phyloP scores from a whole-genome alignment of 2,888 invertebrate species.

The Drosophila prostipennis region DNA sequence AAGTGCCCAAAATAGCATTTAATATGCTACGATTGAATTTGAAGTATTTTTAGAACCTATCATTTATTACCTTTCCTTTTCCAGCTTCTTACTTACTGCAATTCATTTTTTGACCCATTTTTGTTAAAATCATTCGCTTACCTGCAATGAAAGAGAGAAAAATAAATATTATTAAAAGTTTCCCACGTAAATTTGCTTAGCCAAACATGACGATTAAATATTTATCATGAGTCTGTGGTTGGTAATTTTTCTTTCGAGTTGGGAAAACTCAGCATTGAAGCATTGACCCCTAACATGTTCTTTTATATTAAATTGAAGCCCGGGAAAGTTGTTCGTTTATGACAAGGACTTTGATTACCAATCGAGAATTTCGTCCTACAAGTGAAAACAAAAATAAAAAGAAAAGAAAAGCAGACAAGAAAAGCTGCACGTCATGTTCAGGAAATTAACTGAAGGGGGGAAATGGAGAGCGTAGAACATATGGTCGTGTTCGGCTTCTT shows the following conservation, averaged over 20 bases:
- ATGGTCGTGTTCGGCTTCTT: slow-evolving; percentile 45
- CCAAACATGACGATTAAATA: slow-evolving; percentile 35
- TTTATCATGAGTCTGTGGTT: slow-evolving; percentile 29
- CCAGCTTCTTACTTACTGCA: not conserved
- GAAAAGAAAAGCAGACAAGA: slow-evolving; percentile 19
- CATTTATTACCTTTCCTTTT: not conserved
- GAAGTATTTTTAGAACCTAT: not conserved
- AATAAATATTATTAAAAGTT: slow-evolving; percentile 20
- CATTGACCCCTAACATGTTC: slow-evolving; percentile 4
- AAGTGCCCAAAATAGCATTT: slow-evolving; percentile 4
- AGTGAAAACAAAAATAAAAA: slow-evolving; percentile 16
- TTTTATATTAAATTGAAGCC: slow-evolving; percentile 20
- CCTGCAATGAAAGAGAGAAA: slow-evolving; percentile 49
- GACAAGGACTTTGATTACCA: slow-evolving; percentile 34
- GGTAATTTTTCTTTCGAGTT: not conserved
- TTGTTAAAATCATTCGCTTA: slow-evolving; percentile 31
- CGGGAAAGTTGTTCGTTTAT: slow-evolving; percentile 4
- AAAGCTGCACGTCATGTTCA: slow-evolving; percentile 43
- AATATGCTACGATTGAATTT: not conserved
- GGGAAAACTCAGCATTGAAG: not conserved
- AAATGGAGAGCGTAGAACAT: slow-evolving; percentile 22
- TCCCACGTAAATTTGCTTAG: slow-evolving; percentile 3
- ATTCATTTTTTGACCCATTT: not conserved
- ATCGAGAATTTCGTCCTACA: slow-evolving; percentile 15
- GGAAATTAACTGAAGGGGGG: slow-evolving; percentile 45